These are phyloP conservation scores for Drosophila pseudotalamancana DNA, from an alignment of 2,888 invertebrate genomes.

Conservation along the genomic window DNA sequence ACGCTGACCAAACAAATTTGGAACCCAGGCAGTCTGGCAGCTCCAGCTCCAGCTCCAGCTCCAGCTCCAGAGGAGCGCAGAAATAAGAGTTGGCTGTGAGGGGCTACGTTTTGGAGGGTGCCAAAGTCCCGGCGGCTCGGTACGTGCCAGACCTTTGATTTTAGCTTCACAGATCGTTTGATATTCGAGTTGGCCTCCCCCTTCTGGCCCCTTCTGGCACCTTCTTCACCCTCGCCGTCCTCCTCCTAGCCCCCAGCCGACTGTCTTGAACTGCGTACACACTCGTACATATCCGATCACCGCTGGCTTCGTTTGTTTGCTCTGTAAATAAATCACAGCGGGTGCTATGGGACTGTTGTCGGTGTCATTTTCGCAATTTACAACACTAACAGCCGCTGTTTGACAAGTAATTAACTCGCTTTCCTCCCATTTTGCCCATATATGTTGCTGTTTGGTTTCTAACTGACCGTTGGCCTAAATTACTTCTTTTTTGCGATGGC, in stretches of 20 bases:
- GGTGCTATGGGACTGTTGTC: constrained; percentile 36
- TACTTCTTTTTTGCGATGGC: not conserved
- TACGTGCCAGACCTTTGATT: constrained; percentile 63
- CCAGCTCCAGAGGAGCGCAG: constrained; percentile 20
- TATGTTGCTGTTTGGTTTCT: not conserved
- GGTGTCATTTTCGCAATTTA: constrained; percentile 69
- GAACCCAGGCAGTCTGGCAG: constrained; percentile 25
- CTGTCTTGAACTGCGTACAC: not conserved
- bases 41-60: constrained; percentile 6
- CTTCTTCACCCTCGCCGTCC: not conserved
- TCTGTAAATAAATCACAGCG: constrained; percentile 72
- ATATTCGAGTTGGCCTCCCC: constrained; percentile 60
- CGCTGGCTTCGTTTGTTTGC: constrained; percentile 50
- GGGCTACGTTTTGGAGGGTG: not conserved
- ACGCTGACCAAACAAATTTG: constrained; percentile 42
- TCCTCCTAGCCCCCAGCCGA: too few species aligned
- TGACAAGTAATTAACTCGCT: constrained; percentile 75
- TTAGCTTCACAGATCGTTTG: constrained; percentile 73
- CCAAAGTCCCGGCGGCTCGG: constrained; percentile 10
- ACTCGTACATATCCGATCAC: constrained; percentile 15
- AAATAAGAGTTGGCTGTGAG: constrained; percentile 43
- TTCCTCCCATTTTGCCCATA: constrained; percentile 17
- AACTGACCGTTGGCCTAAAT: not conserved
- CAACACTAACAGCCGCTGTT: constrained; percentile 69
- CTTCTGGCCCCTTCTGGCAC: too few species aligned